phyloP scores from a whole-genome alignment of 1,140 invertebrate species.

The Drosophila suzukii region DNA sequence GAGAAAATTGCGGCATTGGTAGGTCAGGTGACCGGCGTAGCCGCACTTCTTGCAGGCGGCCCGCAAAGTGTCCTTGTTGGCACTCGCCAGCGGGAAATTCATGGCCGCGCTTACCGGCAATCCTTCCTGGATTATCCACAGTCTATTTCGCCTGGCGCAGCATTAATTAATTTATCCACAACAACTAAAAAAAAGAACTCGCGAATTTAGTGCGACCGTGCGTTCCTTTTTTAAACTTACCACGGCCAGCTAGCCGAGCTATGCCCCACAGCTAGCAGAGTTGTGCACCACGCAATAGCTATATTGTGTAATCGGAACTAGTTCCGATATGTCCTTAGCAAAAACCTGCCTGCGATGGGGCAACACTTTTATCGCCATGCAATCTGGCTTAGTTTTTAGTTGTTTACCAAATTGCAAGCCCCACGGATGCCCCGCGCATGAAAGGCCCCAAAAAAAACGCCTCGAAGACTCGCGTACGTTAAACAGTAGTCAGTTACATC shows the following conservation, averaged over 20 bases:
- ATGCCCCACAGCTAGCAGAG: background rate
- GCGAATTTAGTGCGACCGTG: slow-evolving; percentile 1
- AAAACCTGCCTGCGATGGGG: no score
- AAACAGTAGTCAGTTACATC: slow-evolving; percentile 28
- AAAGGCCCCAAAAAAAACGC: slow-evolving; percentile 1
- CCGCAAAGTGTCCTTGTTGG: slow-evolving; percentile 89
- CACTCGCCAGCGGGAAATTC: slow-evolving; percentile 84
- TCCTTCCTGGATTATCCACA: background rate
- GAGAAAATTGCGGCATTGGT: slow-evolving; percentile 98
- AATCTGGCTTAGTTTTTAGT: slow-evolving; percentile 9
- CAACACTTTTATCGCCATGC: no score
- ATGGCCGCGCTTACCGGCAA: slow-evolving; percentile 38
- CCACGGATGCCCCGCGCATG: slow-evolving; percentile 28
- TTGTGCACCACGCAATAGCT: background rate
- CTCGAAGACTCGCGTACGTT: slow-evolving; percentile 17
- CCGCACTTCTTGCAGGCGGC: slow-evolving; percentile 97
- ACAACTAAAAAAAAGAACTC: slow-evolving; percentile 1
- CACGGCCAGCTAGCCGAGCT: background rate
- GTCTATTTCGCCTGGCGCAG: slow-evolving; percentile 1
- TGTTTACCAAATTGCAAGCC: slow-evolving; percentile 46
- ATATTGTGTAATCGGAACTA: background rate
- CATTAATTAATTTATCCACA: slow-evolving; percentile 11
- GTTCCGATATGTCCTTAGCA: background rate
- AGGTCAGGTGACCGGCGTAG: slow-evolving; percentile 97
- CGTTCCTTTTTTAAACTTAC: background rate